phyloP scores from a whole-genome alignment of 2,888 invertebrate species.

The Gnatocerus cornutus region DNA sequence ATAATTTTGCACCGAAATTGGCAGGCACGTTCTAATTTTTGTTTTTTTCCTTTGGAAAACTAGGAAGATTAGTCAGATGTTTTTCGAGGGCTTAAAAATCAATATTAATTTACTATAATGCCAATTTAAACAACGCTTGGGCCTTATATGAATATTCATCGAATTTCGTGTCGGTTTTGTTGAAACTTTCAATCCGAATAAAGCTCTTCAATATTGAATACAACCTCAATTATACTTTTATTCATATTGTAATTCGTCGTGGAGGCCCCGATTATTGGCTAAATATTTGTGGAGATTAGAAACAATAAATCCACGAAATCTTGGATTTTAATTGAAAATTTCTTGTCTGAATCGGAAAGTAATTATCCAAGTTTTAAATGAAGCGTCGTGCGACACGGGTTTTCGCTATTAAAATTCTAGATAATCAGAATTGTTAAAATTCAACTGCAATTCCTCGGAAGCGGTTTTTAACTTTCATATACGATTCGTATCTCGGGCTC shows the following conservation, averaged over 20 bases:
- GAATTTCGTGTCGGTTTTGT: conserved; percentile 42
- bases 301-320: conserved; percentile 42
- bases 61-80: conserved; percentile 23
- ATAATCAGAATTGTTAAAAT: conserved; percentile 35
- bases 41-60: conserved; percentile 14
- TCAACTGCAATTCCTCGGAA: conserved; percentile 20
- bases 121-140: conserved; percentile 44
- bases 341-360: conserved; percentile 43
- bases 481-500: conserved; percentile 19
- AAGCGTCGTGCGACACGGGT: conserved; percentile 17
- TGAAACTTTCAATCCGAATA: conserved; percentile 42
- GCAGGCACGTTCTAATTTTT: conserved; percentile 17
- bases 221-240: conserved; percentile 40
- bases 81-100: conserved; percentile 30
- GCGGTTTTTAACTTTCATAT: conserved; percentile 36
- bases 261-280: conserved; percentile 18
- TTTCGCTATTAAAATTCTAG: conserved; percentile 37
- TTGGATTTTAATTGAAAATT: conserved; percentile 48
- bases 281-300: conserved; percentile 46
- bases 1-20: conserved; percentile 6
- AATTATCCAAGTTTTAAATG: conserved; percentile 47
- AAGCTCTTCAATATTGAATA: conserved; percentile 42
- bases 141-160: conserved; percentile 43
- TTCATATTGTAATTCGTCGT: conserved; percentile 31
- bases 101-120: conserved; percentile 43